A percentile compares a stretch with the other conserved stretches of the same genome.
phyloP scores from a whole-genome alignment of 2,888 invertebrate genomes.

The Halictus quadricinctus region DNA sequence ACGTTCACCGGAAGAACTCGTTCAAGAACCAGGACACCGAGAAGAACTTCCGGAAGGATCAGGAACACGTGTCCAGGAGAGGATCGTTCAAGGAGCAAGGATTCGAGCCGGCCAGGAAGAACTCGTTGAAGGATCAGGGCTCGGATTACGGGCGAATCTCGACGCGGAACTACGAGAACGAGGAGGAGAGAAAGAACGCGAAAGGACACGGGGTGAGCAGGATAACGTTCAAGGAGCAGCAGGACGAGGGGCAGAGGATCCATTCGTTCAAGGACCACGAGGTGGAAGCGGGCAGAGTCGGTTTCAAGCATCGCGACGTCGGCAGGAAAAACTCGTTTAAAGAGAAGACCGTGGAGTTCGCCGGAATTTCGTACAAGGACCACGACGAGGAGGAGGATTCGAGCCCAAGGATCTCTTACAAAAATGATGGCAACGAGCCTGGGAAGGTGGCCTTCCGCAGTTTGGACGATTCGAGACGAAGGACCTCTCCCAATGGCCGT shows the following conservation, averaged over 20 bases:
- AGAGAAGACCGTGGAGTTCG: conserved; percentile 60
- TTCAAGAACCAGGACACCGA: conserved; percentile 51
- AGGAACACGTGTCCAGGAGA: conserved; percentile 50
- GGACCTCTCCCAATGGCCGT: conserved; percentile 52
- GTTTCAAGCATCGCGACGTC: conserved; percentile 50
- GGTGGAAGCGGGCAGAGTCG: conserved; percentile 20
- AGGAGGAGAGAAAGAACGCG: conserved; percentile 50
- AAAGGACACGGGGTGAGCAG: conserved; percentile 62
- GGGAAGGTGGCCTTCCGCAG: conserved; percentile 27
- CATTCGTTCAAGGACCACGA: conserved; percentile 58
- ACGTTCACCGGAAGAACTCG: conserved; percentile 36
- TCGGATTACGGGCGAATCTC: conserved; percentile 60
- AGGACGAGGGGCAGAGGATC: conserved; percentile 58
- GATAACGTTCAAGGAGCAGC: conserved; percentile 66
- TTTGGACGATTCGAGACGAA: conserved; percentile 42
- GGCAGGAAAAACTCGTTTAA: conserved; percentile 54
- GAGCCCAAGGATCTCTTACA: conserved; percentile 23
- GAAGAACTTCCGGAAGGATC: conserved; percentile 48
- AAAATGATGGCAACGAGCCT: conserved; percentile 19
- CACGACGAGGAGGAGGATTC: conserved; percentile 19
- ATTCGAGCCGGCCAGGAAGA: conserved; percentile 38
- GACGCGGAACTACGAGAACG: conserved; percentile 62
- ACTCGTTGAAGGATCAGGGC: conserved; percentile 43
- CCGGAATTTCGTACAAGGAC: conserved; percentile 48
- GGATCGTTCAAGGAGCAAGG: conserved; percentile 57